Evolutionary conservation across 2,888 invertebrate species (phyloP).

Genomic region (Rhodophaea formosa): DNA sequence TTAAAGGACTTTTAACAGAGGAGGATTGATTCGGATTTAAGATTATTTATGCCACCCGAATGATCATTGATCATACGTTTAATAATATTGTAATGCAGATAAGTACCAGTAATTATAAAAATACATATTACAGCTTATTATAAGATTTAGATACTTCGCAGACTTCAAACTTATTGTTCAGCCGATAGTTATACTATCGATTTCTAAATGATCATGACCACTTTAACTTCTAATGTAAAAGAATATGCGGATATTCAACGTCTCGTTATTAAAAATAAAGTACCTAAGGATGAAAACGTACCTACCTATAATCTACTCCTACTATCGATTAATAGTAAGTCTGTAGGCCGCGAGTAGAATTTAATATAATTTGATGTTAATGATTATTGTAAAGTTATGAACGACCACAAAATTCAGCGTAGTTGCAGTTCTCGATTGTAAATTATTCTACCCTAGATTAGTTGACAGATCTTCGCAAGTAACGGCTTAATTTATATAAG

Average conservation of each 20-base stretch:
- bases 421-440: not conserved
- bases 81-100: slow-evolving; percentile 20
- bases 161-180: no score
- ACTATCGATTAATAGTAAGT: no score
- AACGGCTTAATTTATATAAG: slow-evolving; percentile 5
- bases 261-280: no score
- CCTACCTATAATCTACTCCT: no score
- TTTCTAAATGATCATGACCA: no score
- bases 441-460: not conserved
- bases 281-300: no score
- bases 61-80: slow-evolving; percentile 9
- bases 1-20: not conserved
- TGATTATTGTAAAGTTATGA: not conserved
- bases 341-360: not conserved
- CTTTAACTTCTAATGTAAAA: no score
- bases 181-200: no score
- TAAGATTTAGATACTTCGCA: slow-evolving; percentile 10
- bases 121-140: slow-evolving; percentile 23
- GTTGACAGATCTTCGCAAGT: not conserved
- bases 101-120: slow-evolving; percentile 18
- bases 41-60: slow-evolving; percentile 27
- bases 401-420: not conserved
- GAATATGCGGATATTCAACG: no score
- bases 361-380: slow-evolving; percentile 13
- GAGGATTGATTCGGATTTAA: slow-evolving; percentile 13